Evolutionary conservation across 2,888 invertebrate genomes (phyloP), one percentile per base, ranked within the genome.

Genomic region (Entomobrya proxima): DNA sequence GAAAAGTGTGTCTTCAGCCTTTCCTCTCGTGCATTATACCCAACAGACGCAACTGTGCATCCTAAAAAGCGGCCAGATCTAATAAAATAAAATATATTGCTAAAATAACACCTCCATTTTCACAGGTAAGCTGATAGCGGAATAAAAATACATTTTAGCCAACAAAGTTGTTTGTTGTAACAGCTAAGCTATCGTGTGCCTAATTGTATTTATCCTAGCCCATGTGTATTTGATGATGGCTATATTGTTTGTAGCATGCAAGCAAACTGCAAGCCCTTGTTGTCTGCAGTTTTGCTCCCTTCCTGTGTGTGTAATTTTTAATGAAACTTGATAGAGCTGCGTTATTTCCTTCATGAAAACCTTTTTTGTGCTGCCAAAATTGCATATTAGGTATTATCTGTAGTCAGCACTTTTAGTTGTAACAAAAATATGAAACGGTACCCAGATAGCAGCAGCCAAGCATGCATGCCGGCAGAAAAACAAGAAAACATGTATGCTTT

Each of bases 381-480:
- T 50, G 50, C 37, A 67, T 7, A 18, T 55, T 40, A 11, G 7
- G 7, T 11, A 7, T 15, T 11, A 7, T 40, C 15, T 40, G 9
- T 15, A 11, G 44, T 7, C 15, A 40, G 44, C 44, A 7, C 44
- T n/a, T n/a, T n/a, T 11, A 40, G 13, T 40, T 9, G 27, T 24
- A 44, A 0, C 50, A 32, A 74, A 47, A 47, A 18, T 32, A 40
- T n/a, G 13, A 40, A 74, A 74, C 74, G 74, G 74, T 74, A 74
- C 74, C 47, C 18, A 35, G 24, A 67, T 67, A 40, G 35, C 67
- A 74, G 74, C 74, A n/a, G n/a, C n/a, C 44, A 40, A 40, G 44
- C 74, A 74, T 74, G 74, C 72, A 72, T 47, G 30, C 47, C 44
- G 11, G 72, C 15, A 47, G 30, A 50, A n/a, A n/a, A n/a, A n/a